phyloP scores from a whole-genome alignment of 2,113 vertebrate species.

The Ariopsis seemanni region DNA sequence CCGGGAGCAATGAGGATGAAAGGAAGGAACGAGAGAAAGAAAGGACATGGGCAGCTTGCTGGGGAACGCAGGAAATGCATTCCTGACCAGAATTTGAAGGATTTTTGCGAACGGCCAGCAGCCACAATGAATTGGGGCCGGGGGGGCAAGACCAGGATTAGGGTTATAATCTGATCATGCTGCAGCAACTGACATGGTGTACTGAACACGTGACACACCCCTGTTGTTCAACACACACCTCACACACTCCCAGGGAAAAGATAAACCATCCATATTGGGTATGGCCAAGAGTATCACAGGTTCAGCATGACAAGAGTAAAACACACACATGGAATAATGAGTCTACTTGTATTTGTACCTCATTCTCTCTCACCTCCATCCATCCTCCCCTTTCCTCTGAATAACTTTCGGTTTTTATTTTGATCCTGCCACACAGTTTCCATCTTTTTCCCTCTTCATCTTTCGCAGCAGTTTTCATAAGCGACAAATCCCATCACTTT shows the following conservation, averaged over 20 bases:
- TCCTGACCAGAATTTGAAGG: conserved; percentile 1
- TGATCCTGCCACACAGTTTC: neutral
- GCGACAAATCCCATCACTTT: neutral
- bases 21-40: conserved; percentile 37
- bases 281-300: neutral
- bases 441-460: neutral
- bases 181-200: conserved; percentile 9
- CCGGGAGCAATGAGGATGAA: neutral
- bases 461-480: neutral
- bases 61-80: conserved; percentile 23
- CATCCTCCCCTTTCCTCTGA: neutral
- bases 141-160: neutral
- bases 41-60: conserved; percentile 27
- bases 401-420: neutral
- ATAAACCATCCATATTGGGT: neutral
- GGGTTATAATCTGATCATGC: conserved; percentile 17
- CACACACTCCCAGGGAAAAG: neutral
- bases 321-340: conserved; percentile 15
- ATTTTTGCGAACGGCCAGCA: neutral
- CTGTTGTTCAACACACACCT: neutral
- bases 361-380: neutral
- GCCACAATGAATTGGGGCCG: neutral
- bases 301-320: neutral
- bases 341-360: neutral
- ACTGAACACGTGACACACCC: neutral